Conservation (phyloP, 2,888 invertebrate species). For the Aphodius granarius region DNA sequence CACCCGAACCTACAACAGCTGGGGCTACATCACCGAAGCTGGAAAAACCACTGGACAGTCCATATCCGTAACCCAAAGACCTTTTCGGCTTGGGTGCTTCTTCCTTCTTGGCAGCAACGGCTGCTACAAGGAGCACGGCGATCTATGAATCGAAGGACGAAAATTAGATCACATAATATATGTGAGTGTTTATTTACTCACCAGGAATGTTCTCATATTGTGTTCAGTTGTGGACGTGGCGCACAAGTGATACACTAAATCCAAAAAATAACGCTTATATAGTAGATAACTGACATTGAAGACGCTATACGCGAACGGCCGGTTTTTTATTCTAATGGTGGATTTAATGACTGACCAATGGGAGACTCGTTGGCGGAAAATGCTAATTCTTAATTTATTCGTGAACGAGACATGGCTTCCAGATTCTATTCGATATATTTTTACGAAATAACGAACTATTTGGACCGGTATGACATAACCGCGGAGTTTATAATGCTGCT, state of each 20-base stretch:
- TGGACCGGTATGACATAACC: not conserved
- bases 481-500: not conserved
- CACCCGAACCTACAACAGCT: slow-evolving; percentile 9
- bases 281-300: slow-evolving; percentile 24
- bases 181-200: slow-evolving; percentile 15
- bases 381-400: not conserved
- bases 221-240: slow-evolving; percentile 16
- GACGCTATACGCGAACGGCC: not conserved
- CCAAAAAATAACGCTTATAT: slow-evolving; percentile 22
- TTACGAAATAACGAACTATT: not conserved
- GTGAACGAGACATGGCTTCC: not conserved
- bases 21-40: not conserved
- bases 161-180: slow-evolving; percentile 14
- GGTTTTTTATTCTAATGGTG: not conserved
- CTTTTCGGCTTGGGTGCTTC: slow-evolving; percentile 21
- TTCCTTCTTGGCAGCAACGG: slow-evolving; percentile 12
- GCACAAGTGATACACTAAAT: slow-evolving; percentile 22
- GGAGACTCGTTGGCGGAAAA: not conserved
- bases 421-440: not conserved
- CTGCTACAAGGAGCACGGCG: slow-evolving; percentile 18
- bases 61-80: slow-evolving; percentile 24
- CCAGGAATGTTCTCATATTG: slow-evolving; percentile 27
- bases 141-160: slow-evolving; percentile 12
- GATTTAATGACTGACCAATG: not conserved
- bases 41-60: slow-evolving; percentile 18